phyloP scores from a whole-genome alignment of 2,888 invertebrate genomes.

The Caenorhabditis sulstoni region DNA sequence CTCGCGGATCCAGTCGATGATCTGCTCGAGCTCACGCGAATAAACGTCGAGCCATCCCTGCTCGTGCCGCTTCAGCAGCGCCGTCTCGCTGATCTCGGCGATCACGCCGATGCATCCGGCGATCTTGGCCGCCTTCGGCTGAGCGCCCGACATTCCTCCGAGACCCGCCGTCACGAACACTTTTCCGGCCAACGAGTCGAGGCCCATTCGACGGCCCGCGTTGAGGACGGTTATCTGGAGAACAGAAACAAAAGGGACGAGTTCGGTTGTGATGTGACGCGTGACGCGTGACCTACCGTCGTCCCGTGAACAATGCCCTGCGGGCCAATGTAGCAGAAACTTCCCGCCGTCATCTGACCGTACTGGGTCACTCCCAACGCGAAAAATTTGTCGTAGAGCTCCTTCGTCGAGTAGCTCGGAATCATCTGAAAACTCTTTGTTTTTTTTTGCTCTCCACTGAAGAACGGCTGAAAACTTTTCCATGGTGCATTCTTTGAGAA shows the following conservation, averaged over 20 bases:
- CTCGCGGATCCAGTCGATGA: slow-evolving; percentile 75
- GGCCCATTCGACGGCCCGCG: slow-evolving; percentile 83
- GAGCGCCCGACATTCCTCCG: slow-evolving; percentile 83
- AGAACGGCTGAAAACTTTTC: too few relatives aligned
- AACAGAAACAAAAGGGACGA: too few relatives aligned
- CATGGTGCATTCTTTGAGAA: too few relatives aligned
- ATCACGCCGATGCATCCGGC: slow-evolving; percentile 85
- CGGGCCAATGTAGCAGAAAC: slow-evolving; percentile 85
- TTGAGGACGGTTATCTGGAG: slow-evolving; percentile 85
- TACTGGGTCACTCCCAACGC: slow-evolving; percentile 85
- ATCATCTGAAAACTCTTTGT: slow-evolving; percentile 83
- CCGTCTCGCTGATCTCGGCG: slow-evolving; percentile 84
- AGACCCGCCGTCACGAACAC: slow-evolving; percentile 84
- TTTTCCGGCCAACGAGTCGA: slow-evolving; percentile 82
- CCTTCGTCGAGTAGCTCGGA: slow-evolving; percentile 84
- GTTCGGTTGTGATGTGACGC: background rate
- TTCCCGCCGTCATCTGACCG: slow-evolving; percentile 85
- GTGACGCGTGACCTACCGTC: slow-evolving; percentile 83
- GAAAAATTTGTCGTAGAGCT: slow-evolving; percentile 84
- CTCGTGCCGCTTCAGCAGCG: slow-evolving; percentile 83
- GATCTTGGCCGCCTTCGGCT: slow-evolving; percentile 85
- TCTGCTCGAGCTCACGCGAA: slow-evolving; percentile 81
- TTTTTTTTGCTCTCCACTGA: too few relatives aligned
- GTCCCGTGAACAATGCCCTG: slow-evolving; percentile 86
- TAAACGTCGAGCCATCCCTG: slow-evolving; percentile 85